These are phyloP conservation scores for Poecile montanus DNA, from an alignment of 2,797 vertebrate species.

Conservation along the genomic window DNA sequence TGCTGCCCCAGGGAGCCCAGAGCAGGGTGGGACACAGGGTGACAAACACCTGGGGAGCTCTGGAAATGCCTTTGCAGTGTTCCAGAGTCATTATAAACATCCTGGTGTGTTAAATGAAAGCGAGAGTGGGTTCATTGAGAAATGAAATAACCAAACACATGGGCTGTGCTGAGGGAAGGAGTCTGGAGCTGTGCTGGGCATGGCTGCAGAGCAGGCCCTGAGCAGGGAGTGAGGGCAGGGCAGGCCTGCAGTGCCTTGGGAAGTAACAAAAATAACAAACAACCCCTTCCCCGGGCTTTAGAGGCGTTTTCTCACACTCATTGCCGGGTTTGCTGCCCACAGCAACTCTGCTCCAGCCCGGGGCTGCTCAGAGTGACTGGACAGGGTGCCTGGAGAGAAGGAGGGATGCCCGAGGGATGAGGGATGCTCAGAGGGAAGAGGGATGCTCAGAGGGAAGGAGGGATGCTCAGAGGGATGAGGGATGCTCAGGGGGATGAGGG, in stretches of 20 bases:
- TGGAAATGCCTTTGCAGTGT: not conserved
- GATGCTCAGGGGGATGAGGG: not conserved
- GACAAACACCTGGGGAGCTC: not conserved
- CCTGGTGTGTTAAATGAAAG: not conserved
- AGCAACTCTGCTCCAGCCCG: not conserved
- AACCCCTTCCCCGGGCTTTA: not conserved
- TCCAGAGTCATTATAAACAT: not conserved
- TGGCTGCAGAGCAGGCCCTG: no score
- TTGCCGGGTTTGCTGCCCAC: not conserved
- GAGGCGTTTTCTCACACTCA: rapidly evolving
- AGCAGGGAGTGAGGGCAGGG: rapidly evolving
- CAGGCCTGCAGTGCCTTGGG: not conserved
- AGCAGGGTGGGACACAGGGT: rapidly evolving
- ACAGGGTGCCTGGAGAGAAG: not conserved
- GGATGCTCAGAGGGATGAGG: not conserved
- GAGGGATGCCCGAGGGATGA: no score
- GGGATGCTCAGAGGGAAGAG: no score
- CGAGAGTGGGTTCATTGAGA: rapidly evolving
- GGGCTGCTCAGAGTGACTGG: not conserved
- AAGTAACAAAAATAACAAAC: not conserved
- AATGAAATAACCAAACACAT: not conserved
- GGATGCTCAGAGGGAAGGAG: no score
- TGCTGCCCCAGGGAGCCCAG: no score
- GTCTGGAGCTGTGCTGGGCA: rapidly evolving
- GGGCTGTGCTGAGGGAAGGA: not conserved